These are phyloP conservation scores for Eriosoma lanigerum DNA, from an alignment of 1,140 invertebrate species.

Conservation along the genomic window DNA sequence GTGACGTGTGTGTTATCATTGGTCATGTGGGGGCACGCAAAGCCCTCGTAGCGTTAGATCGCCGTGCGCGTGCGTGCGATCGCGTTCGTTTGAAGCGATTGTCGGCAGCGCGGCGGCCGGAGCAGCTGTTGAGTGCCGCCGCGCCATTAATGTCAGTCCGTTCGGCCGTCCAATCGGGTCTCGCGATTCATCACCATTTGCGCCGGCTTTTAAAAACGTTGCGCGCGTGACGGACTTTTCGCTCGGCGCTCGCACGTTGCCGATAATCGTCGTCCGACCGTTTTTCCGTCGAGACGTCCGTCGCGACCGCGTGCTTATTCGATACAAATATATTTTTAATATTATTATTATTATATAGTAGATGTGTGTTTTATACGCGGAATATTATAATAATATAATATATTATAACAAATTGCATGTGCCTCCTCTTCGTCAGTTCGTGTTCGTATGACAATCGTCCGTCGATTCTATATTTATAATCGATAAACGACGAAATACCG, in stretches of 20 bases:
- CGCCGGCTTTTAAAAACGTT: conserved; percentile 35
- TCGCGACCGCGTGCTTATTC: neutral
- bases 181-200: conserved; percentile 14
- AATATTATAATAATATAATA: too few relatives aligned
- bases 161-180: conserved; percentile 44
- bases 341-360: neutral
- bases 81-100: neutral
- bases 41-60: neutral
- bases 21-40: neutral
- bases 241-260: conserved; percentile 5
- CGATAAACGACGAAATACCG: too few relatives aligned
- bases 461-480: too few relatives aligned
- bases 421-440: too few relatives aligned
- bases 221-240: neutral
- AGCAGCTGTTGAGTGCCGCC: conserved; percentile 49
- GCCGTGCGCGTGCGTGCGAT: neutral
- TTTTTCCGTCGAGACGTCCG: neutral
- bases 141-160: conserved; percentile 50
- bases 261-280: conserved; percentile 10
- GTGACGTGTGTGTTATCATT: neutral
- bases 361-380: too few relatives aligned
- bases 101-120: neutral
- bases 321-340: neutral
- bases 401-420: too few relatives aligned
- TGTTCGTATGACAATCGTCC: too few relatives aligned